phyloP scores from a whole-genome alignment of 2,888 invertebrate genomes.

The Ochropleura leucogaster region DNA sequence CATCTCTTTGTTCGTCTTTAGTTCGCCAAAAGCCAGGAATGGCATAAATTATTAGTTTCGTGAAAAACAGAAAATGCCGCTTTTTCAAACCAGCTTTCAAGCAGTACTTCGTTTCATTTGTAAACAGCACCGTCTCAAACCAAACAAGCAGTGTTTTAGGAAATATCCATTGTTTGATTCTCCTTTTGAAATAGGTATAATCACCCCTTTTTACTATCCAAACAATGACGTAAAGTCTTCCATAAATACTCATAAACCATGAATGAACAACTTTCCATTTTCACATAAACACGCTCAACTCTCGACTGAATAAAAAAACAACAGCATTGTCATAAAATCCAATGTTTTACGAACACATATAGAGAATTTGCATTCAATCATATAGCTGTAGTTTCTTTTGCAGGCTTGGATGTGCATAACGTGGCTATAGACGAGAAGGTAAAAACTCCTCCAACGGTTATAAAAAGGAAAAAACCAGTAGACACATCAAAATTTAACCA shows the following conservation, averaged over 20 bases:
- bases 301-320: constrained; percentile 76
- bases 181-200: constrained; percentile 13
- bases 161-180: constrained; percentile 9
- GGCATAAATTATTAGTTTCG: neutral
- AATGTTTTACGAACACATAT: constrained; percentile 72
- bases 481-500: constrained; percentile 92
- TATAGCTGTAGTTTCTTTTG: constrained; percentile 63
- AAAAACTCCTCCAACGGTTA: constrained; percentile 85
- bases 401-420: constrained; percentile 80
- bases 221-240: constrained; percentile 21
- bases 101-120: neutral
- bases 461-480: constrained; percentile 89
- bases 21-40: neutral
- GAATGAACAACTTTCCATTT: constrained; percentile 69
- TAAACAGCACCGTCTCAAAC: neutral
- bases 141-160: neutral
- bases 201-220: constrained; percentile 5
- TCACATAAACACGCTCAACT: constrained; percentile 64
- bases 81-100: neutral
- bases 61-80: neutral
- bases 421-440: constrained; percentile 76
- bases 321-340: constrained; percentile 66
- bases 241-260: constrained; percentile 32
- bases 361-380: constrained; percentile 33
- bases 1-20: neutral